These are phyloP conservation scores for Trichoplusia ni DNA, from an alignment of 1,140 invertebrate species.

Conservation along the genomic window DNA sequence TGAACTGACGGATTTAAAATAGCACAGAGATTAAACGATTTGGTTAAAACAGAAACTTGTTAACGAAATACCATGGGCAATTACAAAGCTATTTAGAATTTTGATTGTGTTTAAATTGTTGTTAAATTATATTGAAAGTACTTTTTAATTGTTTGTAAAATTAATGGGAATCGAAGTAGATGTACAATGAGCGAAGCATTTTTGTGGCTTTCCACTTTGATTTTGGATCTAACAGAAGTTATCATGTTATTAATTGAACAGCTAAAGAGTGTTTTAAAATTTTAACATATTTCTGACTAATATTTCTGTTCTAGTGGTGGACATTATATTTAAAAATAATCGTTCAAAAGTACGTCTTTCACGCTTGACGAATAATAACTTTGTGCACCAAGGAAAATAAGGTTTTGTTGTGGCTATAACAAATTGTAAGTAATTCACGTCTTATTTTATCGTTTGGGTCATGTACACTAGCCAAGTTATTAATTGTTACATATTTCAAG, in stretches of 20 bases:
- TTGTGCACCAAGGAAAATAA: too few species aligned
- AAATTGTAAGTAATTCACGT: too few species aligned
- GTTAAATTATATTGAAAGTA: conserved; percentile 10
- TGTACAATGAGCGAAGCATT: not conserved
- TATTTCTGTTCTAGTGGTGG: too few species aligned
- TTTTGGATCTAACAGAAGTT: too few species aligned
- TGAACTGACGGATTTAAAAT: not conserved
- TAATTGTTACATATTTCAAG: not conserved
- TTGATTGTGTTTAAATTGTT: conserved; percentile 22
- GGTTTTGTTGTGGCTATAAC: too few species aligned
- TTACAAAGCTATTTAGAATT: conserved; percentile 29
- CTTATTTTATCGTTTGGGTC: not conserved
- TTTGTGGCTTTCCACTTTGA: not conserved
- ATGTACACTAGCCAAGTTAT: not conserved
- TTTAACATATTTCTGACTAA: too few species aligned
- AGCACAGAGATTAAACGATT: conserved; percentile 21
- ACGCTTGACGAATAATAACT: too few species aligned
- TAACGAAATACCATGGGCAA: conserved; percentile 15
- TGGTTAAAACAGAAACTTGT: not conserved
- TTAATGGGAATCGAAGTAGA: not conserved
- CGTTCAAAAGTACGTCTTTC: too few species aligned
- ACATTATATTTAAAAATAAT: too few species aligned
- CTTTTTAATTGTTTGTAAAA: conserved; percentile 16
- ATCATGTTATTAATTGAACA: too few species aligned
- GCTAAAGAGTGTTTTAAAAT: too few species aligned